Base-by-base conservation (phyloP, 2,888 invertebrate species). In the Phanerotoma sp. region DNA sequence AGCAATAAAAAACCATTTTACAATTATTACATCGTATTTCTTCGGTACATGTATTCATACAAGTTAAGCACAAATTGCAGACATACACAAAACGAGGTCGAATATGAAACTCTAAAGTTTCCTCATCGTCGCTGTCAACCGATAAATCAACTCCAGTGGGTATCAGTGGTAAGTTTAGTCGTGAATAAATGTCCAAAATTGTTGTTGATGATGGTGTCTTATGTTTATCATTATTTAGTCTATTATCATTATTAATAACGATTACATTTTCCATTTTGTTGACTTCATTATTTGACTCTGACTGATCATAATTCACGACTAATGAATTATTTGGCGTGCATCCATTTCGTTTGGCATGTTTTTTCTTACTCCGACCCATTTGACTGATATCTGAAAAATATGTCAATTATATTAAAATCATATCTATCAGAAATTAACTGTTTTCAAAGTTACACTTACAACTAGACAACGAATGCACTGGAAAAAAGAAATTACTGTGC, bases 1-100 rank as follows among this genome's bases (percentile, higher is more conserved):
- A 81, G 68, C 89, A 89, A 66, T 88, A 89, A 51, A 82, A 83
- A 11, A 85, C 75, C 77, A 88, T 79, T 54, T 81, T 80, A 61
- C 89, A 89, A 44, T 78, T 69, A 28, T 73, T 72, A 55, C 83
- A 83, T 2, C 65, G 63, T 2, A 74, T 42, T 4, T 51, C 54
- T 0, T 58, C 20, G 5, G 41, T 57, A 25, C 60, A 64, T 1
- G 51, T 33, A 20, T 68, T 44, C 67, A 70, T 62, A 64, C 73
- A 73, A 11, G 70, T 60, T 45, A 70, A 73, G 59, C 88, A 88
- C 5, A 82, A 75, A 57, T 82, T 84, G 37, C 83, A 80, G 28
- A 84, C 75, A 68, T 84, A 87, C 11, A 86, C 84, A 67, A 82
- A 82, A 9, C 87, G 80, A 49, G 86, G 86, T 66, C 81, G 84